Percentiles rank a stretch among this genome's conserved stretches.
phyloP scores from a whole-genome alignment of 30 jellyfish, hydroid and myxozoan species.

The Phacellophora camtschatica region DNA sequence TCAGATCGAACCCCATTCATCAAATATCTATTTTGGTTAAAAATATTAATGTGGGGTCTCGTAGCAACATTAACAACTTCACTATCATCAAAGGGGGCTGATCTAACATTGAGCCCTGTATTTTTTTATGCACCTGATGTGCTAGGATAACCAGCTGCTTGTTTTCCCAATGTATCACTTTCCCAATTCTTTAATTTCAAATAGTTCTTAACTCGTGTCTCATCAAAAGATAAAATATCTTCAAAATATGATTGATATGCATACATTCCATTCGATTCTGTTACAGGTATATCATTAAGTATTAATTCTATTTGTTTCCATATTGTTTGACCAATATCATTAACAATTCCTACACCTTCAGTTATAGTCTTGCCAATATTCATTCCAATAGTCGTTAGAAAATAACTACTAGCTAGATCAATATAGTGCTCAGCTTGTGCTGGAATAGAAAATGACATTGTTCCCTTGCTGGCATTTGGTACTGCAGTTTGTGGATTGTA shows the following conservation, averaged over 20 bases:
- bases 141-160: not conserved
- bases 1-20: not conserved
- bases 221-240: not conserved
- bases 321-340: not conserved
- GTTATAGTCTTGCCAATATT: not conserved
- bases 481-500: too few species aligned
- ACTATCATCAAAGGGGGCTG: not conserved
- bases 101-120: not conserved
- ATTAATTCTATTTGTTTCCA: not conserved
- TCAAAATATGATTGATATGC: not conserved
- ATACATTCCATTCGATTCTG: conserved; percentile 19
- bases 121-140: not conserved
- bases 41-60: not conserved
- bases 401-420: not conserved
- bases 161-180: not conserved
- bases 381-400: not conserved
- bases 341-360: not conserved
- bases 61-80: not conserved
- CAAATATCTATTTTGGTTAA: not conserved
- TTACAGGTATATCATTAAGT: conserved; percentile 8
- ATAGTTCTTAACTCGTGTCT: not conserved
- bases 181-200: not conserved
- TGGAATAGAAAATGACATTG: not conserved
- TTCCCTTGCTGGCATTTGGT: not conserved
- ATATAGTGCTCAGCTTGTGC: not conserved